These are phyloP conservation scores for Ornithoptera alexandrae DNA, from an alignment of 2,888 invertebrate genomes.

Conservation along the genomic window DNA sequence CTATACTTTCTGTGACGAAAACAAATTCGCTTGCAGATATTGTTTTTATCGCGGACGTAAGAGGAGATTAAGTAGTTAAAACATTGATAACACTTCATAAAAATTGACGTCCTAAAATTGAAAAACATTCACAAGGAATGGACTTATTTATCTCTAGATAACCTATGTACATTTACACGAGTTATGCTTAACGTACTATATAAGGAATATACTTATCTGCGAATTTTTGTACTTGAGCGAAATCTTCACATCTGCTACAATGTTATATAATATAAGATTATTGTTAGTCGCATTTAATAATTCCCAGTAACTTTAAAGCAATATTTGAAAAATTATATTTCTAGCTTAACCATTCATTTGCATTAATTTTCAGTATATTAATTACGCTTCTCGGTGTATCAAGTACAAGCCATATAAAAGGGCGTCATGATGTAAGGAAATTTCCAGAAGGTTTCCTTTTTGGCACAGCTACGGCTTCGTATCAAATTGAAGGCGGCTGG, in stretches of 20 bases:
- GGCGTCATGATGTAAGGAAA: conserved; percentile 35
- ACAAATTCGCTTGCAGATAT: too few relatives aligned
- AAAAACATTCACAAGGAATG: not conserved
- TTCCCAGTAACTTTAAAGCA: not conserved
- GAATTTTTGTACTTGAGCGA: not conserved
- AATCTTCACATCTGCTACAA: conserved; percentile 1
- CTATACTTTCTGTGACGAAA: too few relatives aligned
- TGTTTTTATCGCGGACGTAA: too few relatives aligned
- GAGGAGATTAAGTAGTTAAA: too few relatives aligned
- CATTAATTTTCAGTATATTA: conserved; percentile 10
- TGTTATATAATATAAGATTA: conserved; percentile 7
- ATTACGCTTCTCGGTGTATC: conserved; percentile 13
- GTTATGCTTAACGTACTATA: not conserved
- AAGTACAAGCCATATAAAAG: conserved; percentile 1
- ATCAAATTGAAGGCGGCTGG: conserved; percentile 81
- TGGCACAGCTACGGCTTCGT: conserved; percentile 71
- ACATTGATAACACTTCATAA: not conserved
- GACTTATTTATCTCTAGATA: conserved; percentile 9
- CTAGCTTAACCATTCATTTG: not conserved
- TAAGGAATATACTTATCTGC: not conserved
- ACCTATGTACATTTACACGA: not conserved
- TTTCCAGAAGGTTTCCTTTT: conserved; percentile 58
- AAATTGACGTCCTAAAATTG: not conserved
- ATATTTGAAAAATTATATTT: not conserved
- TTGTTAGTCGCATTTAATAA: conserved; percentile 13